phyloP scores from a whole-genome alignment of 2,113 vertebrate genomes.

The Typhlomys cinereus region DNA sequence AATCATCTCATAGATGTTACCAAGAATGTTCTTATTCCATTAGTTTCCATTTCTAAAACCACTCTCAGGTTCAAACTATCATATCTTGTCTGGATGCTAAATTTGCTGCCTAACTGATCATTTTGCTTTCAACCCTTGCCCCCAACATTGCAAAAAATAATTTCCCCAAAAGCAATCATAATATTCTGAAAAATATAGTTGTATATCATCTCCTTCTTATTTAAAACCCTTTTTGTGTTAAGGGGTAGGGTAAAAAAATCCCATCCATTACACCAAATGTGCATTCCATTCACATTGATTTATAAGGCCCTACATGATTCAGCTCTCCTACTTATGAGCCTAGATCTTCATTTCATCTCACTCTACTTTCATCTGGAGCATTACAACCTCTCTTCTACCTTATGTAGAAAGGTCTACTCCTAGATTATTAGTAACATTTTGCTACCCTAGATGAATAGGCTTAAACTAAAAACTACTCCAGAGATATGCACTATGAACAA shows the following conservation, averaged over 20 bases:
- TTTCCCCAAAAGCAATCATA: not conserved
- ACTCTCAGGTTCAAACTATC: not conserved
- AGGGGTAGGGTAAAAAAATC: no score
- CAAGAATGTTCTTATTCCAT: not conserved
- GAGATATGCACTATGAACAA: not conserved
- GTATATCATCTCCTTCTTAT: not conserved
- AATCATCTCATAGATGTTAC: not conserved
- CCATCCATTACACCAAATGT: not conserved
- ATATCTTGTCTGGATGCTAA: not conserved
- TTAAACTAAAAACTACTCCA: not conserved
- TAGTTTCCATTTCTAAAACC: not conserved
- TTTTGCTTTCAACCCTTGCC: not conserved
- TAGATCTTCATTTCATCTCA: not conserved
- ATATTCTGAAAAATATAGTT: not conserved
- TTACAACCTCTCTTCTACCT: no score
- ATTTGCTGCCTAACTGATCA: not conserved
- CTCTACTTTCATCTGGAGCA: not conserved
- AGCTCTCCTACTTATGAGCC: not conserved
- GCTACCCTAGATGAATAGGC: no score
- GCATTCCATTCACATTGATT: not conserved
- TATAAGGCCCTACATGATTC: not conserved
- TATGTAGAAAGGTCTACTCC: not conserved
- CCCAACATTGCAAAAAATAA: not conserved
- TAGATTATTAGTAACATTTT: no score
- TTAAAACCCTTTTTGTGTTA: not conserved